These are phyloP conservation scores for Chlorocebus sabaeus DNA, from an alignment of 2,113 vertebrate species.

Conservation along the genomic window DNA sequence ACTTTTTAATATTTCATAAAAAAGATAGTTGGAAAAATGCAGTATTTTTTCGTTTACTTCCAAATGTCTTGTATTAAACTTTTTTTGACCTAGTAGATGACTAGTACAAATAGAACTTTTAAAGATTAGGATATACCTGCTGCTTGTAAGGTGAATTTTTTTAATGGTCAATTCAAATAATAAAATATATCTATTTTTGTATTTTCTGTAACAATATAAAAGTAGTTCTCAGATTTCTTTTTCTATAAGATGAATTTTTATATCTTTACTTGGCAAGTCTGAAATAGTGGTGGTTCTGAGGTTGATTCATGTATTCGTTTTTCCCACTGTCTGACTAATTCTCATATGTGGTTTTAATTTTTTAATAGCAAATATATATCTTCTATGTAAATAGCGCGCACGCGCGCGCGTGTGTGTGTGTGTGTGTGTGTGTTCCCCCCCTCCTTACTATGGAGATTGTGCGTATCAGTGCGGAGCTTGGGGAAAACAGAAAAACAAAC, in stretches of 20 bases:
- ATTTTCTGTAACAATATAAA: neutral
- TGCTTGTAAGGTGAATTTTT: conserved; percentile 23
- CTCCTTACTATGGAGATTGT: neutral
- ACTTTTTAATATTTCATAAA: conserved; percentile 31
- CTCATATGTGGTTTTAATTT: neutral
- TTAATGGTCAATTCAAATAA: neutral
- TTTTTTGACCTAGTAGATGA: neutral
- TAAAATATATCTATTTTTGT: neutral
- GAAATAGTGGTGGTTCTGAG: neutral
- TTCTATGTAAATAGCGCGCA: neutral
- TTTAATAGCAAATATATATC: neutral
- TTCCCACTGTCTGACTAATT: neutral
- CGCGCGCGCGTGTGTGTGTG: no score
- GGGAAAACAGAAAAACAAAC: conserved; percentile 35
- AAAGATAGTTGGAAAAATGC: neutral
- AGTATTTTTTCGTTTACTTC: conserved; percentile 1
- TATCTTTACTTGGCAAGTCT: conserved; percentile 21
- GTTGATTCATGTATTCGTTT: neutral
- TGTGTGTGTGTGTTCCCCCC: neutral
- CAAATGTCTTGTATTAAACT: conserved; percentile 8
- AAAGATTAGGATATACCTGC: neutral
- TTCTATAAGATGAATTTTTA: neutral
- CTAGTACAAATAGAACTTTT: neutral
- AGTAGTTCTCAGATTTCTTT: neutral
- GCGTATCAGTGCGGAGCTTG: neutral